Evolutionary conservation across 1,140 invertebrate genomes (phyloP), one percentile per base, ranked within the genome.

Genomic region (Calycopis cecrops): DNA sequence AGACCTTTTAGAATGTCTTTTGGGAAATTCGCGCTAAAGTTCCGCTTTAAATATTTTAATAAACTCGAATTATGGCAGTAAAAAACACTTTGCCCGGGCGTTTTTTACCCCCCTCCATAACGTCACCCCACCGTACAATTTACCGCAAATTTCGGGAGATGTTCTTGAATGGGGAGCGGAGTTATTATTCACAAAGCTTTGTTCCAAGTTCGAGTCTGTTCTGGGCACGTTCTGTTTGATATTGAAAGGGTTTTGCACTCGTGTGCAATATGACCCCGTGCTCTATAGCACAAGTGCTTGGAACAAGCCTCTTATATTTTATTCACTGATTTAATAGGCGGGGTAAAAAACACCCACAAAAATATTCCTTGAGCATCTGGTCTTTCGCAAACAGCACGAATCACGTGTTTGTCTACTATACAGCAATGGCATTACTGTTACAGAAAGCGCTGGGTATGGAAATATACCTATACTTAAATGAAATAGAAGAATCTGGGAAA

Each of bases 11-110:
- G 65, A 63, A 66, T 75, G 81, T 85, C 81, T 85, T 85, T 72
- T 67, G 82, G 82, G 79, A 85, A 83, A 85, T 83, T 78, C 70
- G 49, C 64, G 71, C 63, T 73, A 83, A 85, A 85, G 73, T 85
- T 85, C 55, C 71, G 76, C 77, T 76, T 82, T 83, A 83, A 85
- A 85, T 85, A 85, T 83, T 83, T 85, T 85, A 85, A 85, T 85
- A 82, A 85, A 85, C 78, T 75, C 74, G 79, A 82, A 85, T 85
- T 82, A 82, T 75, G 77, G 76, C 70, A 73, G 78, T 80, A 81
- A 82, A 82, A 82, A 85, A 83, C 82, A 85, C 74, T 85, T 85
- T 85, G 73, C 64, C 65, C 60, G 61, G 58, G 63, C 73, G 69
- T 81, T 85, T 82, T 83, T 83, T 79, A 74, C 67, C 59, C 54